phyloP scores from a whole-genome alignment of 1,140 invertebrate genomes.

The Macrosteles quadrilineatus region DNA sequence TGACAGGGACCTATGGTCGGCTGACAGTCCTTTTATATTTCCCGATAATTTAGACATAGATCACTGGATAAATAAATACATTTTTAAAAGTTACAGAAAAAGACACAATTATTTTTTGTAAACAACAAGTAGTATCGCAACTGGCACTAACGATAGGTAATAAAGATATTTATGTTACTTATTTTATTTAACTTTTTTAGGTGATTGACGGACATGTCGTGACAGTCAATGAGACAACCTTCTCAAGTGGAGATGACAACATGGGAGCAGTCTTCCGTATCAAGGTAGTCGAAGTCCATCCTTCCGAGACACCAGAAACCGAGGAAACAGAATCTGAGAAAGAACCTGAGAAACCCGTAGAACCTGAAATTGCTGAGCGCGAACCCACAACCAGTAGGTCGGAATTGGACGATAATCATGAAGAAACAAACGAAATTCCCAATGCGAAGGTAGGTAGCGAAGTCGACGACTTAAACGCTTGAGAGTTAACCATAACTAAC shows the following conservation, averaged over 20 bases:
- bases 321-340: constrained; percentile 13
- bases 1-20: no score
- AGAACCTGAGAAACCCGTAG: not conserved
- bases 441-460: constrained; percentile 18
- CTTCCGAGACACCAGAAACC: constrained; percentile 36
- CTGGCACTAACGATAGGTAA: no score
- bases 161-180: no score
- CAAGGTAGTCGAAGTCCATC: constrained; percentile 56
- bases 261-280: constrained; percentile 53
- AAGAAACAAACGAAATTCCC: constrained; percentile 20
- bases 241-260: constrained; percentile 50
- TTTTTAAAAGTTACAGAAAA: no score
- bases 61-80: no score
- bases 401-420: not conserved
- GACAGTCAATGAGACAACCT: constrained; percentile 60
- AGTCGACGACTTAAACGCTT: constrained; percentile 12
- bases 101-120: no score
- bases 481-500: not conserved
- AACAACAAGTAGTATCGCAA: no score
- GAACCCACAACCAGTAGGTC: constrained; percentile 22
- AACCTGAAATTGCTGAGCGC: not conserved
- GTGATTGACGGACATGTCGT: constrained; percentile 59
- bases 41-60: no score
- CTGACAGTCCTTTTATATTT: no score
- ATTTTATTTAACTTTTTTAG: no score